A percentile compares a stretch with the other conserved stretches of the same genome.
Evolutionary conservation across 2,113 vertebrate species (phyloP).

Genomic region (Perognathus longimembris): DNA sequence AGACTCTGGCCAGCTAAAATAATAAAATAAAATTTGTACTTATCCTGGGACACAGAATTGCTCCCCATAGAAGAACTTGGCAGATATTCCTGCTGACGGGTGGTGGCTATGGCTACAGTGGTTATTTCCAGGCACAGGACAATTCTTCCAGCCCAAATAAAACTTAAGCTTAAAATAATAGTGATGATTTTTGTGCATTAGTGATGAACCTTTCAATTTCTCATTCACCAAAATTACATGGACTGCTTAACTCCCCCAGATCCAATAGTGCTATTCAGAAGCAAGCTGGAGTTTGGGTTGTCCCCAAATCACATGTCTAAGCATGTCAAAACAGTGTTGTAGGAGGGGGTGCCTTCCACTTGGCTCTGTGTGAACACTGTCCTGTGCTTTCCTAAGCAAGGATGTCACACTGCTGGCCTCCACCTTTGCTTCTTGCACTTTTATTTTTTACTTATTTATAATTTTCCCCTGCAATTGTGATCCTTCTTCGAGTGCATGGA

Average conservation of each 20-base stretch:
- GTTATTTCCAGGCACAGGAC: constrained; percentile 68
- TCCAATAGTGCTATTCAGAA: background rate
- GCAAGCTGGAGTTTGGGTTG: constrained; percentile 9
- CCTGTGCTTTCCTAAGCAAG: background rate
- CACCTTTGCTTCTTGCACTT: background rate
- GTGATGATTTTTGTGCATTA: constrained; percentile 37
- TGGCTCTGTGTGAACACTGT: background rate
- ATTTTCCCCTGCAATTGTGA: background rate
- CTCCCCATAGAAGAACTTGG: constrained; percentile 69
- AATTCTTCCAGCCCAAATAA: constrained; percentile 63
- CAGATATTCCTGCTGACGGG: constrained; percentile 73
- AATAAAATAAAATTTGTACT: constrained; percentile 79
- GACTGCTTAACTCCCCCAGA: background rate
- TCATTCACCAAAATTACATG: constrained; percentile 21
- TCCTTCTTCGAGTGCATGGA: constrained; percentile 9
- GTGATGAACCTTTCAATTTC: constrained; percentile 38
- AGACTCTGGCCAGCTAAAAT: constrained; percentile 66
- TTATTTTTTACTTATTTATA: background rate
- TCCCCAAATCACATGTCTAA: background rate
- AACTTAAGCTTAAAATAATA: constrained; percentile 74
- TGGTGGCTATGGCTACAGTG: constrained; percentile 14
- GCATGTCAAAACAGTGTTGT: background rate
- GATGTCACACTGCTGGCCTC: background rate
- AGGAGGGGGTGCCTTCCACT: background rate
- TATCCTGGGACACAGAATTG: constrained; percentile 65